Evolutionary conservation across 2,113 vertebrate genomes (phyloP).

Genomic region (Nibea coibor): DNA sequence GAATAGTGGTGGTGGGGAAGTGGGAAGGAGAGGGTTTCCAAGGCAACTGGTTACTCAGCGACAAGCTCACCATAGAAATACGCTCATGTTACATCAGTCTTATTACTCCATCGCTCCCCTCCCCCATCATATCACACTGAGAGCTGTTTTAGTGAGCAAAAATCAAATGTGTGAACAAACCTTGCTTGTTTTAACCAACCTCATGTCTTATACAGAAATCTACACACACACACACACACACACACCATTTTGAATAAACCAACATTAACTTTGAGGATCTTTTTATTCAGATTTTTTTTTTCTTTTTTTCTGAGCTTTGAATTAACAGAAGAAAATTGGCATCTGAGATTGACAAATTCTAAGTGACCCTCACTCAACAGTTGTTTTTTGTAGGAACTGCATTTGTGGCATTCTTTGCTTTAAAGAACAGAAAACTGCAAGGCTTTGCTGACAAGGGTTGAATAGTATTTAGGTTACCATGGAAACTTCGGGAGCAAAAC

Average conservation of each 20-base stretch:
- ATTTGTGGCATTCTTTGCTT: conserved; percentile 53
- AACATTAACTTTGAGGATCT: neutral
- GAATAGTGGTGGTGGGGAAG: conserved; percentile 33
- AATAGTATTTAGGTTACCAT: conserved; percentile 77
- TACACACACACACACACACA: no score
- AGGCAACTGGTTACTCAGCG: conserved; percentile 80
- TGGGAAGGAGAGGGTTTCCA: conserved; percentile 67
- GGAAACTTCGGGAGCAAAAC: conserved; percentile 69
- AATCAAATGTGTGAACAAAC: conserved; percentile 8
- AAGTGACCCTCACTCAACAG: conserved; percentile 2
- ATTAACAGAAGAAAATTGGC: neutral
- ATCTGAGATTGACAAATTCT: neutral
- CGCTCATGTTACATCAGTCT: conserved; percentile 72
- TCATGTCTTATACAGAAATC: neutral
- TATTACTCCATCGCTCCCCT: conserved; percentile 60
- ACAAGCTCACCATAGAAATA: conserved; percentile 70
- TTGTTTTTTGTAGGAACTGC: conserved; percentile 29
- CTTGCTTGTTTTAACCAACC: neutral
- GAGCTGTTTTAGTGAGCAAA: conserved; percentile 30
- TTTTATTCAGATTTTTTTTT: neutral
- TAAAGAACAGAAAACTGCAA: conserved; percentile 63
- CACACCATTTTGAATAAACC: neutral
- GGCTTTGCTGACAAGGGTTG: conserved; percentile 56
- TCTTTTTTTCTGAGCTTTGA: neutral
- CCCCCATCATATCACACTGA: conserved; percentile 42